Conservation (phyloP, 2,797 vertebrate genomes). For the Pangasius krempfi region DNA sequence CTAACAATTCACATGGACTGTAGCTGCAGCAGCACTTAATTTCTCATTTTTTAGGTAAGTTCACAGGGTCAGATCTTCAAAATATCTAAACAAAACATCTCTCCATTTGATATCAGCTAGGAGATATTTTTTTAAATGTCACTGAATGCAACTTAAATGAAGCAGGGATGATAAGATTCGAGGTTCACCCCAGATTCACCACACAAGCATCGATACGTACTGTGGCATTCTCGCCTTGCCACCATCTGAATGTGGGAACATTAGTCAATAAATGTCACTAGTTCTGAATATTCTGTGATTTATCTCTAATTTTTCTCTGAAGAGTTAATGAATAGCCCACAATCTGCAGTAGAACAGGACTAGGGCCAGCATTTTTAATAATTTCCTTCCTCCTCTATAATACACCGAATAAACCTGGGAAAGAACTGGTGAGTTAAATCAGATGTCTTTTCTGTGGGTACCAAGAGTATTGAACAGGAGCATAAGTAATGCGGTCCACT, state of each 20-base stretch:
- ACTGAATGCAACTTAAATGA: conserved; percentile 40
- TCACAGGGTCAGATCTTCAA: not conserved
- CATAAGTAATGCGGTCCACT: not conserved
- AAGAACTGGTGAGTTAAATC: not conserved
- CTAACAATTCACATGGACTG: not conserved
- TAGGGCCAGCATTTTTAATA: not conserved
- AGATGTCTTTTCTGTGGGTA: not conserved
- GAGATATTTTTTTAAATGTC: conserved; percentile 44
- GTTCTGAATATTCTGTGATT: conserved; percentile 32
- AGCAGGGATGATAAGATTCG: conserved; percentile 14
- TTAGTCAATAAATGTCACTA: conserved; percentile 58
- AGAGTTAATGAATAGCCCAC: conserved; percentile 1
- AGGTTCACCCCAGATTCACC: not conserved
- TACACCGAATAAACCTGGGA: not conserved
- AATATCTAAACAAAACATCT: not conserved
- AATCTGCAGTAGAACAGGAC: not conserved
- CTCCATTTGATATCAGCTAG: conserved; percentile 9
- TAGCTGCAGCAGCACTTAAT: conserved; percentile 1
- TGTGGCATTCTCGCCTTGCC: conserved; percentile 48
- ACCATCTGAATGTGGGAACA: conserved; percentile 45
- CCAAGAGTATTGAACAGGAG: not conserved
- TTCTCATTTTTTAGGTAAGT: not conserved
- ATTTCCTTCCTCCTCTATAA: not conserved
- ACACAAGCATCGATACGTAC: conserved; percentile 30
- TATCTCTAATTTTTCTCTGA: not conserved